Conservation (phyloP, 1,140 invertebrate genomes). For the Brachystomella parvula region DNA sequence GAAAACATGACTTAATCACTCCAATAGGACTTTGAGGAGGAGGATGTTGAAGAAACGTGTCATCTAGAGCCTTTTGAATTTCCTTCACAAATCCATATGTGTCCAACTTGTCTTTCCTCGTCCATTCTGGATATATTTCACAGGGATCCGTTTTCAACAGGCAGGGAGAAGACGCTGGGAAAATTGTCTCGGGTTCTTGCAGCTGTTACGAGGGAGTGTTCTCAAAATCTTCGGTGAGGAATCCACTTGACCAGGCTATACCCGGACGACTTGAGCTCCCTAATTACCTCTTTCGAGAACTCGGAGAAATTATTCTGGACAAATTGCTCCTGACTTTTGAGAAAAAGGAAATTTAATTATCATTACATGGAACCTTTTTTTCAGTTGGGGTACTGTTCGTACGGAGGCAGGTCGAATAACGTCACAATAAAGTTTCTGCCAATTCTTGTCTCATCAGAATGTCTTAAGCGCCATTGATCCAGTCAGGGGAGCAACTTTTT, state of each 20-base stretch:
- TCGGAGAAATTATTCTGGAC: not conserved
- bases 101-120: not conserved
- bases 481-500: too few species aligned
- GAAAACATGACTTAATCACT: constrained; percentile 11
- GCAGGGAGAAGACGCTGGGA: not conserved
- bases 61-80: not conserved
- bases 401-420: too few species aligned
- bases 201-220: not conserved
- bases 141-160: not conserved
- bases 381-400: too few species aligned
- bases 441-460: too few species aligned
- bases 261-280: not conserved
- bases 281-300: not conserved
- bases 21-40: not conserved
- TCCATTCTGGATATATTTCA: constrained; percentile 6
- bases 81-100: constrained; percentile 3
- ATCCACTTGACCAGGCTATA: not conserved
- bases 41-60: constrained; percentile 11
- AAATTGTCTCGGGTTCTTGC: not conserved
- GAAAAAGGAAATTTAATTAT: too few species aligned
- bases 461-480: too few species aligned
- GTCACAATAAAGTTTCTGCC: too few species aligned
- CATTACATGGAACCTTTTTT: too few species aligned
- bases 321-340: not conserved
- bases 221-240: constrained; percentile 4